Conservation (phyloP, 2,113 vertebrate species). For the Apteryx mantelli region DNA sequence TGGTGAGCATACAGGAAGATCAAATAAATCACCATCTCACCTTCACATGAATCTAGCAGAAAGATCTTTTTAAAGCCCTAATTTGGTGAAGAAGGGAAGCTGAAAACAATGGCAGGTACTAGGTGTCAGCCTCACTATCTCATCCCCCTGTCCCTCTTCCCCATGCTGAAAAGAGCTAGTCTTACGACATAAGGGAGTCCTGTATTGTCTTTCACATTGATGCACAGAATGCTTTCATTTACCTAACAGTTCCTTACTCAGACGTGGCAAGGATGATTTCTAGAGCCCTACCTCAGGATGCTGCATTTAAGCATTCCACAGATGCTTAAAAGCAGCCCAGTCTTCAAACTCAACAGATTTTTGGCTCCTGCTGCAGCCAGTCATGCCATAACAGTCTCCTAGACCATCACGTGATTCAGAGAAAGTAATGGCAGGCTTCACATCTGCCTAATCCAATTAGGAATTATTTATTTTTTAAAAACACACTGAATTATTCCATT, state of each 20-base stretch:
- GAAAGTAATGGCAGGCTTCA: neutral
- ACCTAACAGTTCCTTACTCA: neutral
- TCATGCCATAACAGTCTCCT: neutral
- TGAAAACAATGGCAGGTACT: neutral
- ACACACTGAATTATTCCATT: neutral
- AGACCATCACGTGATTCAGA: neutral
- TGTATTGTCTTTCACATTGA: neutral
- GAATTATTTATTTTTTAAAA: neutral
- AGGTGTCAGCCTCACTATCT: neutral
- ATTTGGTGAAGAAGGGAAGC: neutral
- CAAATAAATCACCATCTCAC: neutral
- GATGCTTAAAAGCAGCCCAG: neutral
- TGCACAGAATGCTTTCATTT: neutral
- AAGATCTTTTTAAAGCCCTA: neutral
- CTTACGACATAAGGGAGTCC: neutral
- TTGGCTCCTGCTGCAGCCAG: neutral
- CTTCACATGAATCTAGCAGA: neutral
- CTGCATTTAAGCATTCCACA: neutral
- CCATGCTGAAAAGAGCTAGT: neutral
- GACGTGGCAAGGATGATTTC: neutral
- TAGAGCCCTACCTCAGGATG: neutral
- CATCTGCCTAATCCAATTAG: neutral
- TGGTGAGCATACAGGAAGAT: neutral
- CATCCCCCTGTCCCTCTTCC: neutral
- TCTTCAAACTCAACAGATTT: neutral